phyloP scores from a whole-genome alignment of 2,888 invertebrate species.

The Dascillus cervinus region DNA sequence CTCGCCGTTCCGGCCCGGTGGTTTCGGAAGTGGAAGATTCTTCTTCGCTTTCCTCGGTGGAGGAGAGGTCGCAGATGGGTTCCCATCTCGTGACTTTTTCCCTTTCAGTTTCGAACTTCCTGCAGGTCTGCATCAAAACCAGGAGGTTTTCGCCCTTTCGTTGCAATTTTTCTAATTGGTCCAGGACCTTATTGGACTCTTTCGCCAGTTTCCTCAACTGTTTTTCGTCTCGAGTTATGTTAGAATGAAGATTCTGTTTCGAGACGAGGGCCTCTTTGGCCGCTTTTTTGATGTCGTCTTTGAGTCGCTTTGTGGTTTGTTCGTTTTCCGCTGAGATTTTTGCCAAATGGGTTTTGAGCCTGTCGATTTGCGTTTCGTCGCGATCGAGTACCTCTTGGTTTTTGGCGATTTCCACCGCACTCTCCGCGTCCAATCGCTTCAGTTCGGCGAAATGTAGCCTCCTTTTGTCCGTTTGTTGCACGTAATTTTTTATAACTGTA shows the following conservation, averaged over 20 bases:
- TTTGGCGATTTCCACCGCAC: conserved; percentile 27
- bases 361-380: conserved; percentile 29
- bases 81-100: conserved; percentile 45
- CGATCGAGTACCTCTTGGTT: conserved; percentile 31
- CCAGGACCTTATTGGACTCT: conserved; percentile 39
- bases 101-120: conserved; percentile 49
- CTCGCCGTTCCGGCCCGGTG: background rate
- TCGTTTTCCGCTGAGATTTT: conserved; percentile 17
- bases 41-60: conserved; percentile 6
- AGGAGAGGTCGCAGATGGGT: conserved; percentile 13
- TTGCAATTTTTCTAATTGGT: conserved; percentile 40
- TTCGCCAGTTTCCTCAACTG: conserved; percentile 26
- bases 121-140: conserved; percentile 46
- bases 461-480: conserved; percentile 31
- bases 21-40: too few species aligned
- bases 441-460: conserved; percentile 37
- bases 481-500: conserved; percentile 26
- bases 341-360: conserved; percentile 19
- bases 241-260: conserved; percentile 24
- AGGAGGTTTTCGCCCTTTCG: conserved; percentile 48
- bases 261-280: conserved; percentile 19
- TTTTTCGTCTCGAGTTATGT: conserved; percentile 26
- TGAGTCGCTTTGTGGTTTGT: conserved; percentile 22
- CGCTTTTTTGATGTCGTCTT: conserved; percentile 16
- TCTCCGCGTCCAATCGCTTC: conserved; percentile 32